Evolutionary conservation across 2,797 vertebrate species (phyloP).

Genomic region (Morus bassanus): DNA sequence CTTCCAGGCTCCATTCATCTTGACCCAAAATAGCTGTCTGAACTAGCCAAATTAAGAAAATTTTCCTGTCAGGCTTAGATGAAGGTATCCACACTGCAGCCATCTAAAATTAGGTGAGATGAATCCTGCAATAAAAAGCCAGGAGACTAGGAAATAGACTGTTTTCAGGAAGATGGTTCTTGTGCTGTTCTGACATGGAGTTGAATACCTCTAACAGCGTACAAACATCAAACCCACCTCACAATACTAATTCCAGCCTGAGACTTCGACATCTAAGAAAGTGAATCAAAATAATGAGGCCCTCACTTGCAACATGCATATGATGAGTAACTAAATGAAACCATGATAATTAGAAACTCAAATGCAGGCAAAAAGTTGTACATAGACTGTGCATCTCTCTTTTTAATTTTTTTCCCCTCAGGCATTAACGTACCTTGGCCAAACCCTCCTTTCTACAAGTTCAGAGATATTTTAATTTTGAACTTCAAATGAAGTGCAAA

Average conservation of each 20-base stretch:
- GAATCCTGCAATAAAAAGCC: background rate
- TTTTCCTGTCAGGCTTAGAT: background rate
- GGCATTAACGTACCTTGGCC: constrained; percentile 11
- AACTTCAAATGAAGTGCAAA: constrained; percentile 54
- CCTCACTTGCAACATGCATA: background rate
- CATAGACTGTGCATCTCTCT: background rate
- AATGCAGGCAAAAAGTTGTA: background rate
- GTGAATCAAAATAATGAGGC: constrained; percentile 22
- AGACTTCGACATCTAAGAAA: background rate
- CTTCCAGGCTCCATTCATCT: background rate
- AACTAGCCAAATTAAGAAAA: background rate
- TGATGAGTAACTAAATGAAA: constrained; percentile 3
- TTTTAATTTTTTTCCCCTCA: background rate
- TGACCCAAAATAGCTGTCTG: background rate
- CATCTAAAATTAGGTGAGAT: background rate
- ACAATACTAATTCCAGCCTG: background rate
- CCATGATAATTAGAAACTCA: constrained; percentile 5
- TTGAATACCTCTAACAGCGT: background rate
- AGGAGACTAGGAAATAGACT: background rate
- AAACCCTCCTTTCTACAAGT: constrained; percentile 18
- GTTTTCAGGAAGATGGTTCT: background rate
- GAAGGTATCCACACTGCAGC: background rate
- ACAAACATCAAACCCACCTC: background rate
- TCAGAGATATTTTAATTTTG: constrained; percentile 50
- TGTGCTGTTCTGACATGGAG: background rate